Conservation (phyloP, 1,140 invertebrate species). For the Drosophila jambulina region DNA sequence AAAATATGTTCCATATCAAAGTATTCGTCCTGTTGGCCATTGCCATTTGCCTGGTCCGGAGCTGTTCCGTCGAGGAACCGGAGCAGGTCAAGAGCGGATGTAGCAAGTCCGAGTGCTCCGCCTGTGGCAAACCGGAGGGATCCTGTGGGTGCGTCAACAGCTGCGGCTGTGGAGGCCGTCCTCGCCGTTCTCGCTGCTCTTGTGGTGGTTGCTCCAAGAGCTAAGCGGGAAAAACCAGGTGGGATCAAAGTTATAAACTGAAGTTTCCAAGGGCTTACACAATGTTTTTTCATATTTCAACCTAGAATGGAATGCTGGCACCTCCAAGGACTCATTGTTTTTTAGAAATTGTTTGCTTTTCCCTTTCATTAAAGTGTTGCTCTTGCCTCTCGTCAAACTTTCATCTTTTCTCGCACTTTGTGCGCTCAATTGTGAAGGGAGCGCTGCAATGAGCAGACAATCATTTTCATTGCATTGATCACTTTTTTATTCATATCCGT, state of each 20-base stretch:
- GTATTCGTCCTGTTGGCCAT: slow-evolving; percentile 36
- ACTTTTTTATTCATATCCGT: slow-evolving; percentile 81
- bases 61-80: slow-evolving; percentile 9
- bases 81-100: slow-evolving; percentile 12
- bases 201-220: slow-evolving; percentile 2
- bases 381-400: slow-evolving; percentile 31
- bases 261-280: neutral
- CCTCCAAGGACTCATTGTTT: neutral
- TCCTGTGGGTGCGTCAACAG: slow-evolving; percentile 14
- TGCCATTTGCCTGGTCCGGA: slow-evolving; percentile 22
- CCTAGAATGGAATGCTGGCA: neutral
- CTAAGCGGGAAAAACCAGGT: neutral
- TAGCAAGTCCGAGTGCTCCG: slow-evolving; percentile 1
- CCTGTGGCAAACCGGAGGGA: slow-evolving; percentile 14
- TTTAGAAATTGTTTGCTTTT: slow-evolving; percentile 32
- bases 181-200: slow-evolving; percentile 4
- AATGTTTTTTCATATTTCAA: neutral
- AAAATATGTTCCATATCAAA: slow-evolving; percentile 40
- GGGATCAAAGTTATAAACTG: no score
- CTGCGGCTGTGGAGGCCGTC: slow-evolving; percentile 20
- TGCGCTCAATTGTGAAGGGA: slow-evolving; percentile 71
- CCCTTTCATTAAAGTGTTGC: slow-evolving; percentile 66
- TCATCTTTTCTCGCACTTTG: slow-evolving; percentile 52
- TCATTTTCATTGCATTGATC: slow-evolving; percentile 83
- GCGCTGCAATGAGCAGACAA: slow-evolving; percentile 74